Evolutionary conservation across 2,888 invertebrate genomes (phyloP), one percentile per base, ranked within the genome.

Genomic region (Epistrophe grossulariae): DNA sequence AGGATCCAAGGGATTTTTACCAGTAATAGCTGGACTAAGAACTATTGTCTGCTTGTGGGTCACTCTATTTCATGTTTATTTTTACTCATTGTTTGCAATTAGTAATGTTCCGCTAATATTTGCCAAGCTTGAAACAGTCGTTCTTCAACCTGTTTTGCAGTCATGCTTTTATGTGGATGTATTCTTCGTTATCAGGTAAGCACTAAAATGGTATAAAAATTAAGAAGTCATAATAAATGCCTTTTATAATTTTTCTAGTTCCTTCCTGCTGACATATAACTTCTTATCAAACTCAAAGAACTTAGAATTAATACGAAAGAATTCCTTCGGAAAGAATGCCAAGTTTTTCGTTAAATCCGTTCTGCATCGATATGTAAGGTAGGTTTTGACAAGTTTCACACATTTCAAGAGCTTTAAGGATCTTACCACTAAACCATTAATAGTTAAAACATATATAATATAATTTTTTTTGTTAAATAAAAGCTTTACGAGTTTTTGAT

Each of bases 111-210:
- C 90, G 11, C 68, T 90, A 45, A 88, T 91, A 11, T 90, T 90
- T 59, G 90, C 90, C 6, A 90, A 90, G 79, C 57, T 91, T 50
- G 91, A 90, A 66, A 79, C 79, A 7, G 88, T 90, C 17, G 59
- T 88, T 0, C 87, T 90, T 11, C 91, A 91, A 64, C 91, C 91
- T 4, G 87, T 91, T 38, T 38, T 90, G 59, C 91, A 91, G 73
- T 89, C 91, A 9, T 90, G 90, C 62, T 91, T 90, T 73, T 91
- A 91, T 83, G 91, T 91, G 62, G 91, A 91, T 73, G 89, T 91
- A 1, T 91, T 91, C 84, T 91, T 91, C 76, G 89, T 90, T 19
- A 90, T 91, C 43, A 91, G 91, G 91, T 91, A 28, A 57, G 62
- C 15, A 28, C 1, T 24, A 9, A 5, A 7, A 8, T 8, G 7